Percentiles rank a stretch among this genome's conserved stretches.
These are phyloP conservation scores for Trichosurus vulpecula DNA, from an alignment of 2,797 vertebrate genomes.

Conservation along the genomic window DNA sequence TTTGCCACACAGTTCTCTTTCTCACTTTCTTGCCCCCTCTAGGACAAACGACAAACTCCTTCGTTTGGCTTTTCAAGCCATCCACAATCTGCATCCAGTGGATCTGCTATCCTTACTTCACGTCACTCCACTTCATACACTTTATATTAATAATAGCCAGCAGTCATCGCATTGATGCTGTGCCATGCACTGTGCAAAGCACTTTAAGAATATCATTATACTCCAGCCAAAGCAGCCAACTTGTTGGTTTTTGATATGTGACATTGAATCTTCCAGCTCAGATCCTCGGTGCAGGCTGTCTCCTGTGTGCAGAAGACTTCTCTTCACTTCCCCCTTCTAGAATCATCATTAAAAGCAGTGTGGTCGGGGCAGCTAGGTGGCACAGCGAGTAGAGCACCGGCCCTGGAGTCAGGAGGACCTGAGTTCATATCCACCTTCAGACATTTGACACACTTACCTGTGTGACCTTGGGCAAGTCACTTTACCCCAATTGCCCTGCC, in stretches of 20 bases:
- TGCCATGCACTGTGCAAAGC: not conserved
- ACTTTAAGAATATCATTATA: accelerated
- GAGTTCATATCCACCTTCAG: too few species aligned
- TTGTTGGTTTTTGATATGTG: not conserved
- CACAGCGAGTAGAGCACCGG: too few species aligned
- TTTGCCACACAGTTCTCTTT: not conserved
- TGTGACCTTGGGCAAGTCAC: too few species aligned
- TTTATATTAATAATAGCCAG: not conserved
- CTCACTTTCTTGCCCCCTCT: not conserved
- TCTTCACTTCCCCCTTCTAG: not conserved
- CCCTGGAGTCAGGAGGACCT: too few species aligned
- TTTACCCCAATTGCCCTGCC: too few species aligned
- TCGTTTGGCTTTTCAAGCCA: not conserved
- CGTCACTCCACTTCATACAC: not conserved
- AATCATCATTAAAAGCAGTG: not conserved
- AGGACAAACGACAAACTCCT: not conserved
- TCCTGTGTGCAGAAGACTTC: not conserved
- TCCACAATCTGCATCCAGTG: not conserved
- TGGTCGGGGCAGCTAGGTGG: too few species aligned
- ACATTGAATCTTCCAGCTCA: not conserved
- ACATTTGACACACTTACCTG: too few species aligned
- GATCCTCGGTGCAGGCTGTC: not conserved
- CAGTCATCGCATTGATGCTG: not conserved
- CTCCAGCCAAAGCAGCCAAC: not conserved
- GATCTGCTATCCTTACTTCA: not conserved